phyloP scores from a whole-genome alignment of 2,113 vertebrate genomes.

The Numida meleagris region DNA sequence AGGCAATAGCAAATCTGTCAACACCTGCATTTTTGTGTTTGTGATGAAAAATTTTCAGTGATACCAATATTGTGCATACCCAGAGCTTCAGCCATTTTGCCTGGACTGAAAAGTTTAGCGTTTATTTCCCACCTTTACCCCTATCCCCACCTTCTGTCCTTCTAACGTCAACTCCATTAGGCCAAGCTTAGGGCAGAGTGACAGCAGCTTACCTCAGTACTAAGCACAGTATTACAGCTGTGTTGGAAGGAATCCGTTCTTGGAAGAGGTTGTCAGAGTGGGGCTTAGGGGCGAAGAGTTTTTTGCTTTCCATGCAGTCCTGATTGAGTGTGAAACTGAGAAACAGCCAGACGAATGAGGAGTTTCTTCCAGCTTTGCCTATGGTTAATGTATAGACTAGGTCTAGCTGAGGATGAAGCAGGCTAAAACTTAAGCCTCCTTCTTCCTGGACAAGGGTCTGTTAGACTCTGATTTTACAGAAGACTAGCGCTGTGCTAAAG shows the following conservation, averaged over 20 bases:
- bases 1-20: not conserved
- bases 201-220: not conserved
- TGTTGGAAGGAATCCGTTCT: not conserved
- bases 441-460: not conserved
- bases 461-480: not conserved
- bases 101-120: not conserved
- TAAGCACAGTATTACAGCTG: not conserved
- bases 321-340: not conserved
- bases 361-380: not conserved
- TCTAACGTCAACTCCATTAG: not conserved
- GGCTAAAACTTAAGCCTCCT: not conserved
- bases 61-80: not conserved
- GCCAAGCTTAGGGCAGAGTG: not conserved
- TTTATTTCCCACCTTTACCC: not conserved
- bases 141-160: not conserved
- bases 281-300: rapidly evolving
- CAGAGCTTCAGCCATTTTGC: not conserved
- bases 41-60: not conserved
- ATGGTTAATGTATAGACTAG: not conserved
- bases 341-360: not conserved
- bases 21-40: not conserved
- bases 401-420: not conserved
- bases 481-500: not conserved
- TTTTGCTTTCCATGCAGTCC: not conserved
- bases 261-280: not conserved